Percentiles rank a stretch among this genome's conserved stretches.
Evolutionary conservation across 2,797 vertebrate genomes (phyloP).

Genomic region (Acanthurus tractus): DNA sequence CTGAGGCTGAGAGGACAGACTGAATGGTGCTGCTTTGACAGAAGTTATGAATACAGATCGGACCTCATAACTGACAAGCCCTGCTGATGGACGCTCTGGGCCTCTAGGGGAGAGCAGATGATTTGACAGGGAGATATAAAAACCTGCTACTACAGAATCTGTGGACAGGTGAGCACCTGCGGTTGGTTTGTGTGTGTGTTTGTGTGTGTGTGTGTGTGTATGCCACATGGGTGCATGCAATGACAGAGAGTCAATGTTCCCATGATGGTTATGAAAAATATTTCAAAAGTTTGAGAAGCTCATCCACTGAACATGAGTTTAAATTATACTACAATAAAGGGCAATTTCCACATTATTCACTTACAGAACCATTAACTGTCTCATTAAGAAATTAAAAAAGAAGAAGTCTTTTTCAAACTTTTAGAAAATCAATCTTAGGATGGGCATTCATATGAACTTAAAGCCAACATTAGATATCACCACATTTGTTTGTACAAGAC

Average conservation of each 20-base stretch:
- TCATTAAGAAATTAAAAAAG: not conserved
- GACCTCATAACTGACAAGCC: slow-evolving; percentile 69
- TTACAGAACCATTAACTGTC: not conserved
- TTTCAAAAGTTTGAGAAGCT: not conserved
- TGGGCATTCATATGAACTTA: not conserved
- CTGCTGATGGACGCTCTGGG: slow-evolving; percentile 57
- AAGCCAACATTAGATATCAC: too few species aligned
- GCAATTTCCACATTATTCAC: not conserved
- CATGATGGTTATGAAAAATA: slow-evolving; percentile 11
- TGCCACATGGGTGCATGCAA: not conserved
- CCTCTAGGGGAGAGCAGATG: slow-evolving; percentile 50
- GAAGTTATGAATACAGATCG: slow-evolving; percentile 78
- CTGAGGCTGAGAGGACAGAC: slow-evolving; percentile 37
- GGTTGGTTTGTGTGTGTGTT: not conserved
- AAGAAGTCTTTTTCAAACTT: too few species aligned
- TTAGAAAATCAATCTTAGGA: not conserved
- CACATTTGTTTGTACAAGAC: not conserved
- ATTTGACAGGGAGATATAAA: slow-evolving; percentile 63
- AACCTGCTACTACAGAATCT: slow-evolving; percentile 51
- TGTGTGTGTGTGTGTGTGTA: not conserved
- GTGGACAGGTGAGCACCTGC: slow-evolving; percentile 57
- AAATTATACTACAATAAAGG: not conserved
- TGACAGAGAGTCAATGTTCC: not conserved
- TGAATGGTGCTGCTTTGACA: slow-evolving; percentile 63
- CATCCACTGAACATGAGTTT: not conserved